phyloP scores from a whole-genome alignment of 2,797 vertebrate species.

The Enteromius unitaeniatus region DNA sequence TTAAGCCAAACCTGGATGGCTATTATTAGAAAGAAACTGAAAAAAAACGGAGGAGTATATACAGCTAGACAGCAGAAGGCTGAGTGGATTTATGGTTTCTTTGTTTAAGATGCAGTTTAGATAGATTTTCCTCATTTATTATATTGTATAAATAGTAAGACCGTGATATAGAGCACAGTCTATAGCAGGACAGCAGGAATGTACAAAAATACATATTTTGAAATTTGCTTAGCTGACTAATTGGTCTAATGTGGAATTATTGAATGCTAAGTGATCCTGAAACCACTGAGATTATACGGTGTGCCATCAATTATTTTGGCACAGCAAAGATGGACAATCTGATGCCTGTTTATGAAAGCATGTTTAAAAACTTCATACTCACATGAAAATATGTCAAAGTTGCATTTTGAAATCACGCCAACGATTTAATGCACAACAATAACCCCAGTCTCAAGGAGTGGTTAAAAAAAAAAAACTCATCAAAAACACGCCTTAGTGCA shows the following conservation, averaged over 20 bases:
- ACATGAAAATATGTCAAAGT: not conserved
- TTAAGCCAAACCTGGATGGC: constrained; percentile 26
- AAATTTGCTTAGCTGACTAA: not conserved
- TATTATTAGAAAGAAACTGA: constrained; percentile 43
- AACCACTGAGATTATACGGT: not conserved
- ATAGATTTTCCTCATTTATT: not conserved
- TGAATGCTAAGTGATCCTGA: not conserved
- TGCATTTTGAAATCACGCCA: constrained; percentile 1
- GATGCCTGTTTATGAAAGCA: not conserved
- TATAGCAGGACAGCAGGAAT: not conserved
- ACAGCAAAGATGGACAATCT: not conserved
- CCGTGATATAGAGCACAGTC: not conserved
- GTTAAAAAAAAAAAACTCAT: constrained; percentile 12
- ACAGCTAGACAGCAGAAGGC: constrained; percentile 31
- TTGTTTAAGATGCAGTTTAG: constrained; percentile 21
- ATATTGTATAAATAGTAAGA: not conserved
- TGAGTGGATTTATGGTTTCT: constrained; percentile 27
- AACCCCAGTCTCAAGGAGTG: constrained; percentile 3
- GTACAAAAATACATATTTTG: not conserved
- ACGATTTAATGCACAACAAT: constrained; percentile 4
- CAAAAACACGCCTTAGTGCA: not conserved
- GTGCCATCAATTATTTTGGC: not conserved
- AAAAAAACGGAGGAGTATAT: constrained; percentile 9
- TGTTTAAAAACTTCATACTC: not conserved
- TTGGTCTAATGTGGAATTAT: not conserved